These are phyloP conservation scores for Taenaris catops DNA, from an alignment of 2,888 invertebrate species.

Conservation along the genomic window DNA sequence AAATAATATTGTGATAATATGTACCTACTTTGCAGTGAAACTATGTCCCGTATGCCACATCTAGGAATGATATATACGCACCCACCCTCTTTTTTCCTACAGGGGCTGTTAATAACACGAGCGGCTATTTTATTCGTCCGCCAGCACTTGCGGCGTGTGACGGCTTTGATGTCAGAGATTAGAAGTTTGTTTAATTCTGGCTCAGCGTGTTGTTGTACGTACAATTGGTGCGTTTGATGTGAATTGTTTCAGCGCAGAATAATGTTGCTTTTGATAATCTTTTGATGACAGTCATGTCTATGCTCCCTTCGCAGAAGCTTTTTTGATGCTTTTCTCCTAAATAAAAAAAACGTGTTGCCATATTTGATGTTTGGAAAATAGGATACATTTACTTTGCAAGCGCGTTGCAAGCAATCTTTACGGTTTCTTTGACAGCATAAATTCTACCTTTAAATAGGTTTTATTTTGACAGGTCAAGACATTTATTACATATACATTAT, in stretches of 20 bases:
- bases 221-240: slow-evolving; percentile 32
- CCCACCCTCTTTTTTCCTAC: slow-evolving; percentile 42
- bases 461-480: too few relatives aligned
- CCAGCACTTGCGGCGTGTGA: slow-evolving; percentile 65
- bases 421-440: too few relatives aligned
- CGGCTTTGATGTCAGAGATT: slow-evolving; percentile 71
- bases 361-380: too few relatives aligned
- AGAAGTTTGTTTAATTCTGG: slow-evolving; percentile 50
- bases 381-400: too few relatives aligned
- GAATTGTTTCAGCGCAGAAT: slow-evolving; percentile 19
- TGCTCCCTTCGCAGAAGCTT: not conserved
- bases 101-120: slow-evolving; percentile 74
- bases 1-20: too few relatives aligned
- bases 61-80: slow-evolving; percentile 19
- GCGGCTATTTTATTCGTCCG: slow-evolving; percentile 68
- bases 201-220: slow-evolving; percentile 31
- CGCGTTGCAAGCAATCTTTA: too few relatives aligned
- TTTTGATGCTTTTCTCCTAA: not conserved
- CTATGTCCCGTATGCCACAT: slow-evolving; percentile 19
- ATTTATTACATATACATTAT: too few relatives aligned
- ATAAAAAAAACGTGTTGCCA: too few relatives aligned
- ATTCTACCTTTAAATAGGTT: too few relatives aligned
- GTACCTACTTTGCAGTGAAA: not conserved
- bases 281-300: slow-evolving; percentile 4
- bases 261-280: slow-evolving; percentile 15